Evolutionary conservation across 2,888 invertebrate genomes (phyloP).

Genomic region (Zaprionus lineosus): DNA sequence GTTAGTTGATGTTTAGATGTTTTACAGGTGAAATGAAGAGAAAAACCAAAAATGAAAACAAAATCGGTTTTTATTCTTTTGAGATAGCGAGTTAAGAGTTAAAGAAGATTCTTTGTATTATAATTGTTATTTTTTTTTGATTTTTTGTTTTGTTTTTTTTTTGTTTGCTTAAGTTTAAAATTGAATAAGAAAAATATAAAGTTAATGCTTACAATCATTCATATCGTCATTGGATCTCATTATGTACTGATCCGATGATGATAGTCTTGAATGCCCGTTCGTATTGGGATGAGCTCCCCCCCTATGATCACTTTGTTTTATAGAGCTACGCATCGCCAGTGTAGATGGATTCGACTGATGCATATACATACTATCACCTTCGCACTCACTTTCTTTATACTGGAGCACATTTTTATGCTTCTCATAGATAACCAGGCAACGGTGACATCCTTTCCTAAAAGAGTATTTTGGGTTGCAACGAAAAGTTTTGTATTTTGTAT

Average conservation of each 20-base stretch:
- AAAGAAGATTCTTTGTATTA: conserved; percentile 56
- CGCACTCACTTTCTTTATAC: conserved; percentile 98
- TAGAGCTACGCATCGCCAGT: conserved; percentile 84
- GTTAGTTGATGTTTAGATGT: conserved; percentile 74
- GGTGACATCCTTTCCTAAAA: conserved; percentile 94
- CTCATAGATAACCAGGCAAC: conserved; percentile 97
- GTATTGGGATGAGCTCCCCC: conserved; percentile 84
- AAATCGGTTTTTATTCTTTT: conserved; percentile 60
- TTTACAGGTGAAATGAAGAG: conserved; percentile 52
- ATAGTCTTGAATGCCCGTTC: conserved; percentile 84
- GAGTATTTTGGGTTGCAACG: conserved; percentile 80
- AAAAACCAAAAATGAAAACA: conserved; percentile 43
- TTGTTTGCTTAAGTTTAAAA: conserved; percentile 56
- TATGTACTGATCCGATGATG: conserved; percentile 84
- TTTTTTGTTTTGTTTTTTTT: conserved; percentile 25
- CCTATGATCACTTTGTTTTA: conserved; percentile 83
- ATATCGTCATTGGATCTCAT: conserved; percentile 84
- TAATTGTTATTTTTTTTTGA: conserved; percentile 45
- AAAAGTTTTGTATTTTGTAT: conserved; percentile 54
- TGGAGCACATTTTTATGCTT: conserved; percentile 97
- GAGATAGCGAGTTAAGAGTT: conserved; percentile 72
- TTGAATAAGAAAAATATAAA: conserved; percentile 63
- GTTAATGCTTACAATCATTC: conserved; percentile 84
- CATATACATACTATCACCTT: conserved; percentile 84
- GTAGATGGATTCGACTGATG: conserved; percentile 84